Conservation (phyloP, 1,140 invertebrate species). For the Aphaenogaster rudis region DNA sequence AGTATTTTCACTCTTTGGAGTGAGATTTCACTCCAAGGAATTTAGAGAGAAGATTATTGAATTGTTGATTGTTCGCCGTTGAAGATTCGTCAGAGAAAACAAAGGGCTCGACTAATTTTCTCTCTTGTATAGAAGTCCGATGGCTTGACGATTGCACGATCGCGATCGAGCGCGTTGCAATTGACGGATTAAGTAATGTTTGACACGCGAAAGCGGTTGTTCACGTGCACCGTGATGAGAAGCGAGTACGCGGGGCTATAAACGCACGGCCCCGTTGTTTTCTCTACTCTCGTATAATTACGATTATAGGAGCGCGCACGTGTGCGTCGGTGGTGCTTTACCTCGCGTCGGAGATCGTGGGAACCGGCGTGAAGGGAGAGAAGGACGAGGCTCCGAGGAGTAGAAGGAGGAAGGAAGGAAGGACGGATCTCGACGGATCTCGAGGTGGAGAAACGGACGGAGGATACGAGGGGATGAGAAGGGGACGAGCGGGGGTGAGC, state of each 20-base stretch:
- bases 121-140: background rate
- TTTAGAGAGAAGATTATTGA: no score
- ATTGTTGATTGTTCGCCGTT: no score
- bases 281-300: constrained; percentile 59
- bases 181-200: constrained; percentile 41
- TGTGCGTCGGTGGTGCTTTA: constrained; percentile 60
- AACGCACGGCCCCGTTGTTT: constrained; percentile 42
- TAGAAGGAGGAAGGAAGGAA: constrained; percentile 67
- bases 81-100: background rate
- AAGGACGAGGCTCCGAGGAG: constrained; percentile 43
- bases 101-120: background rate
- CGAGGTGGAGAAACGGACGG: constrained; percentile 31
- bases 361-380: constrained; percentile 66
- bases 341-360: constrained; percentile 70
- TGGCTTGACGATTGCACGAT: background rate
- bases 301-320: constrained; percentile 46
- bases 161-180: constrained; percentile 4
- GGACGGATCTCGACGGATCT: constrained; percentile 40
- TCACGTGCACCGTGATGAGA: constrained; percentile 36
- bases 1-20: no score
- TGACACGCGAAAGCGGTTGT: constrained; percentile 38
- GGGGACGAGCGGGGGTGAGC: constrained; percentile 52
- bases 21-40: no score
- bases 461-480: constrained; percentile 20
- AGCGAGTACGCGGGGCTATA: background rate